These are phyloP conservation scores for Mobula hypostoma DNA, from an alignment of 2,113 vertebrate species.

Conservation along the genomic window DNA sequence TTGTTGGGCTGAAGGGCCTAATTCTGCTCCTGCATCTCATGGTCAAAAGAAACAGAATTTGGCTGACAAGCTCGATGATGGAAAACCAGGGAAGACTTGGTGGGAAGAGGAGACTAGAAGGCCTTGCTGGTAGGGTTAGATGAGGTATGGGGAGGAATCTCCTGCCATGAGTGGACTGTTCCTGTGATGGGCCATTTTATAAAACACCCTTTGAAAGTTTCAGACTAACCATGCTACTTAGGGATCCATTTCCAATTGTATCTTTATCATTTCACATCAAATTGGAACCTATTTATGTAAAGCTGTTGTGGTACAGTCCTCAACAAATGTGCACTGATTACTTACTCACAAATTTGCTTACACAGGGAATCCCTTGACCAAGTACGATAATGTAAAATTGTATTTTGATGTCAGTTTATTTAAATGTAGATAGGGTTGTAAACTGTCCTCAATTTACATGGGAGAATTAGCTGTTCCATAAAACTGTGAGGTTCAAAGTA, in stretches of 20 bases:
- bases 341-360: neutral
- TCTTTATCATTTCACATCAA: neutral
- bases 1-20: no score
- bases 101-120: neutral
- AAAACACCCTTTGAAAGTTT: neutral
- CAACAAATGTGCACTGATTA: no score
- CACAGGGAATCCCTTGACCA: neutral
- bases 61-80: neutral
- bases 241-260: neutral
- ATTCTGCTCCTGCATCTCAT: no score
- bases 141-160: neutral
- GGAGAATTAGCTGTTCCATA: no score
- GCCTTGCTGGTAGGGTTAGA: neutral
- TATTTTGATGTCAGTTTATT: no score
- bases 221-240: neutral
- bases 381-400: neutral
- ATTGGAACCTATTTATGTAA: neutral
- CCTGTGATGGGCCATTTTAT: neutral
- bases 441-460: no score
- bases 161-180: neutral
- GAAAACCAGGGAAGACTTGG: neutral
- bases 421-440: no score
- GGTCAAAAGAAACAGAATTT: neutral
- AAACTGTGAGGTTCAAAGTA: no score
- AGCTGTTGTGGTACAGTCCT: no score